Percentiles rank a stretch among this genome's conserved stretches.
These are phyloP conservation scores for Grammatotria lemairii DNA, from an alignment of 2,113 vertebrate genomes.

Conservation along the genomic window DNA sequence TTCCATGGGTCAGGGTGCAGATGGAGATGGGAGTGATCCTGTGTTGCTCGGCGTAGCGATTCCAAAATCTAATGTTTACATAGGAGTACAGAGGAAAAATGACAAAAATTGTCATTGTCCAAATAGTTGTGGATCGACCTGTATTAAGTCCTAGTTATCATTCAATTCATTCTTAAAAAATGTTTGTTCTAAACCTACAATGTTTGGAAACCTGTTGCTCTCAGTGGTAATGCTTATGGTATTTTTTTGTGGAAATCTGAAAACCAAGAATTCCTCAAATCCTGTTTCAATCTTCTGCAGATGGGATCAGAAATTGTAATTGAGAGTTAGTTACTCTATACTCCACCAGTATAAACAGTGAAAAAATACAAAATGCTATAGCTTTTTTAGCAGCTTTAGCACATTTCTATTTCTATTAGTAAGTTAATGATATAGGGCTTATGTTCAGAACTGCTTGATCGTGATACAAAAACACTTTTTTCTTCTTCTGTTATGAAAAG, in stretches of 20 bases:
- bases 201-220: background rate
- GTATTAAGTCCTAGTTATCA: background rate
- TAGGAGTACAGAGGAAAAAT: background rate
- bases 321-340: background rate
- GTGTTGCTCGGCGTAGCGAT: rapidly evolving
- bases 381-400: background rate
- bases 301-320: background rate
- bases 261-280: background rate
- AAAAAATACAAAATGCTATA: background rate
- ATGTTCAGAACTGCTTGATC: background rate
- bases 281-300: background rate
- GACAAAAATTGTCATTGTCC: background rate
- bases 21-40: background rate
- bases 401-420: background rate
- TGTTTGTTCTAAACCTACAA: background rate
- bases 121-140: background rate
- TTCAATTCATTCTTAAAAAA: background rate
- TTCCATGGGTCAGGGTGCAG: background rate
- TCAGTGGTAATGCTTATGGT: background rate
- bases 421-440: background rate
- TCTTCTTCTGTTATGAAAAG: background rate
- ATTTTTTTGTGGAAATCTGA: background rate
- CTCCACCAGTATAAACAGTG: background rate
- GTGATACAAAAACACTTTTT: rapidly evolving
- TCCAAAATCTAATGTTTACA: background rate